A percentile compares a stretch with the other conserved stretches of the same genome.
Conservation (phyloP, 2,888 invertebrate species). For the Gymnosoma rotundatum region DNA sequence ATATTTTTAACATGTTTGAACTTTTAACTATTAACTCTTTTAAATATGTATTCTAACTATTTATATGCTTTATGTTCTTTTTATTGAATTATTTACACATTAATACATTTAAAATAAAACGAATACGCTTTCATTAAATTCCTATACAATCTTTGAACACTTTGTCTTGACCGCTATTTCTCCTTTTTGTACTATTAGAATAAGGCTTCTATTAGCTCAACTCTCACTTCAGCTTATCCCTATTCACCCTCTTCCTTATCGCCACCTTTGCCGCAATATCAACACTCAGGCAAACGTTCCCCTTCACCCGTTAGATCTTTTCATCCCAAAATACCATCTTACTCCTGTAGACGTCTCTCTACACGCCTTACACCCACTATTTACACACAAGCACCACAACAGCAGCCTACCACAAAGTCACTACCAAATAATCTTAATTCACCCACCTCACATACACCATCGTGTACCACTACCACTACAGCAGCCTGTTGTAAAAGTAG, state of each 20-base stretch:
- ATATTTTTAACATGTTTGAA: too few species aligned
- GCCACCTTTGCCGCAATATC: constrained; percentile 60
- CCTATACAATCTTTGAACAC: not conserved
- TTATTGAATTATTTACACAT: constrained; percentile 51
- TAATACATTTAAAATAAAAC: constrained; percentile 29
- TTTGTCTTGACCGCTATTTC: not conserved
- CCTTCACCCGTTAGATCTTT: constrained; percentile 51
- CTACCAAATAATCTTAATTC: constrained; percentile 62
- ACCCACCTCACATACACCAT: constrained; percentile 48
- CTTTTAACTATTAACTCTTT: not conserved
- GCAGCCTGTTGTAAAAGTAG: constrained; percentile 67
- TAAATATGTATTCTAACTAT: constrained; percentile 55
- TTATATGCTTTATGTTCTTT: constrained; percentile 52
- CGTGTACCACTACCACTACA: constrained; percentile 62
- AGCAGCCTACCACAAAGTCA: constrained; percentile 58
- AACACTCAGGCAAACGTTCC: constrained; percentile 57
- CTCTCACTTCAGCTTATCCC: constrained; percentile 52
- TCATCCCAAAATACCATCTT: constrained; percentile 50
- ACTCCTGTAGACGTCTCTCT: constrained; percentile 49
- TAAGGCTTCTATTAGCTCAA: constrained; percentile 53
- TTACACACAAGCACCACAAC: constrained; percentile 74
- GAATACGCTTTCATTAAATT: constrained; percentile 10
- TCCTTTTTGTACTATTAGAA: constrained; percentile 34
- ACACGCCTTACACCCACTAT: constrained; percentile 72
- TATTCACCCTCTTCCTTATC: constrained; percentile 56